Evolutionary conservation across 2,113 vertebrate genomes (phyloP).

Genomic region (Polypterus senegalus): DNA sequence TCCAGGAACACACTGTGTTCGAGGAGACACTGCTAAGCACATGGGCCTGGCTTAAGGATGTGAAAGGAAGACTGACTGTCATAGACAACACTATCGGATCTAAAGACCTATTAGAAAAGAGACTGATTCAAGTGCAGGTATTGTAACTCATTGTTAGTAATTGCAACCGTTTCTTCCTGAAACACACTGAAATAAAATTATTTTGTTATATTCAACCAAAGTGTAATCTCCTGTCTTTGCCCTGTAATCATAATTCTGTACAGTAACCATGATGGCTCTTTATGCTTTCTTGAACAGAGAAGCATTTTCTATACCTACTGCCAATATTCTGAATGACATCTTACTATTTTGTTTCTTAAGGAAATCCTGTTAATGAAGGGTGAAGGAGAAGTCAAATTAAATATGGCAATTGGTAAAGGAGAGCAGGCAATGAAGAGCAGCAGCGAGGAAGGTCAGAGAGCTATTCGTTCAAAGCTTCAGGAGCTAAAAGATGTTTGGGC

Average conservation of each 20-base stretch:
- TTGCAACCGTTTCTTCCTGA: too few species aligned
- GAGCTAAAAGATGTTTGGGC: slow-evolving; percentile 70
- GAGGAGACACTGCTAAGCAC: slow-evolving; percentile 70
- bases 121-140: slow-evolving; percentile 77
- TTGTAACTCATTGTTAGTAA: background rate
- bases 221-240: too few species aligned
- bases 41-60: slow-evolving; percentile 73
- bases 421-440: slow-evolving; percentile 71
- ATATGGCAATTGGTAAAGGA: slow-evolving; percentile 87
- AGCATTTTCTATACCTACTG: slow-evolving; percentile 8
- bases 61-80: slow-evolving; percentile 61
- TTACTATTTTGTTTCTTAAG: slow-evolving; percentile 38
- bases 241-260: too few species aligned
- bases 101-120: slow-evolving; percentile 65
- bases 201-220: too few species aligned
- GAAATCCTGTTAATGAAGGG: slow-evolving; percentile 93
- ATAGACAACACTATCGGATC: slow-evolving; percentile 70
- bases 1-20: slow-evolving; percentile 81
- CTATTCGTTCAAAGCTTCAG: slow-evolving; percentile 68
- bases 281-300: background rate
- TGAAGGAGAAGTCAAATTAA: slow-evolving; percentile 89
- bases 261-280: too few species aligned
- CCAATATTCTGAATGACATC: background rate
- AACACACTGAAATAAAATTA: too few species aligned
- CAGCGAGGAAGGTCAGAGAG: slow-evolving; percentile 61